Percentiles rank a stretch among this genome's conserved stretches.
Conservation (phyloP, 2,888 invertebrate species). For the Cheilosia vulpina region DNA sequence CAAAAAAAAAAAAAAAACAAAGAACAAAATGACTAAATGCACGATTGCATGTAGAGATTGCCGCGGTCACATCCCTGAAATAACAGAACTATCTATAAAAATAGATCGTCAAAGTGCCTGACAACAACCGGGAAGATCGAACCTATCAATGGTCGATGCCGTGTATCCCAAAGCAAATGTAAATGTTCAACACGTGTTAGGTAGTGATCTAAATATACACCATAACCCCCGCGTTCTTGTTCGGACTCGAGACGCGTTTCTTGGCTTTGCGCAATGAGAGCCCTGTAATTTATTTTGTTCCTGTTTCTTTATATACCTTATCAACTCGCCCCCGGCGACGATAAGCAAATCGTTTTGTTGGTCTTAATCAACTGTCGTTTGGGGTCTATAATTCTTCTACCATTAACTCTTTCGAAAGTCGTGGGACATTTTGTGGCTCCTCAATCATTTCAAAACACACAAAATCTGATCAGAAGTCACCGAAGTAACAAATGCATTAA, state of each 20-base stretch:
- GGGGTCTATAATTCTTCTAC: slow-evolving; percentile 17
- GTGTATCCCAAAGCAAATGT: slow-evolving; percentile 45
- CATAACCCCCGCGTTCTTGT: not conserved
- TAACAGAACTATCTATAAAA: slow-evolving; percentile 28
- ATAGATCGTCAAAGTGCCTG: slow-evolving; percentile 38
- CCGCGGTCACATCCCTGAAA: slow-evolving; percentile 42
- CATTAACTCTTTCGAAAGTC: slow-evolving; percentile 18
- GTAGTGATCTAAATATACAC: slow-evolving; percentile 20
- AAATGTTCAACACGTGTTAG: slow-evolving; percentile 62
- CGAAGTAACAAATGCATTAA: slow-evolving; percentile 17
- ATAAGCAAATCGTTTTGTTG: slow-evolving; percentile 26
- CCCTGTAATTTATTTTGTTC: slow-evolving; percentile 27
- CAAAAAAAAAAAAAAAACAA: not conserved
- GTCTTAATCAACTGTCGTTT: slow-evolving; percentile 11
- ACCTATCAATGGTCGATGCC: slow-evolving; percentile 25
- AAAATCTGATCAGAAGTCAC: slow-evolving; percentile 24
- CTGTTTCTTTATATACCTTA: not conserved
- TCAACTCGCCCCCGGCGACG: slow-evolving; percentile 31
- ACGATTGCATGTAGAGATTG: slow-evolving; percentile 2
- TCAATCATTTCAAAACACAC: slow-evolving; percentile 30
- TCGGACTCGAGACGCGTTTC: slow-evolving; percentile 26
- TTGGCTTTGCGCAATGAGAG: slow-evolving; percentile 60
- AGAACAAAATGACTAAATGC: slow-evolving; percentile 29
- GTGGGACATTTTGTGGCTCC: not conserved
- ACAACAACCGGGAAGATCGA: slow-evolving; percentile 39